A percentile compares a stretch with the other conserved stretches of the same genome.
Conservation (phyloP, 2,797 vertebrate genomes). For the Tachyglossus aculeatus region DNA sequence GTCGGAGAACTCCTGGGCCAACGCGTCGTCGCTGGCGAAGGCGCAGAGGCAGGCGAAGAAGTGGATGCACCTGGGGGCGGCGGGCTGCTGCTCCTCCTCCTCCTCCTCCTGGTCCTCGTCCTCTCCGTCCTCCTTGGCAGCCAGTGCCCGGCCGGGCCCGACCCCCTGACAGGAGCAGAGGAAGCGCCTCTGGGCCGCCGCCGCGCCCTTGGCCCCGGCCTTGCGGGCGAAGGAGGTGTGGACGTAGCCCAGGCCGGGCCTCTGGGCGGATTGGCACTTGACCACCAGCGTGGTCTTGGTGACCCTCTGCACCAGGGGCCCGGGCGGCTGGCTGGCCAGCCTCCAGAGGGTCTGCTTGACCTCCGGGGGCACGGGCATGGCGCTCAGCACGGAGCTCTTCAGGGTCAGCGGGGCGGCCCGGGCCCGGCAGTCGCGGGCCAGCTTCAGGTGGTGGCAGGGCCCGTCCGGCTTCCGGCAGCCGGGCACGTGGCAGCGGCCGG, state of each 20-base stretch:
- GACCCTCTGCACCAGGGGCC: slow-evolving; percentile 87
- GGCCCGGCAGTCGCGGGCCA: slow-evolving; percentile 82
- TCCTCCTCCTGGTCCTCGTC: too few relatives aligned
- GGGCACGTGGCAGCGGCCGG: slow-evolving; percentile 86
- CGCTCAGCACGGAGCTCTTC: slow-evolving; percentile 87
- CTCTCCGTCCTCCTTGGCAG: slow-evolving; percentile 45
- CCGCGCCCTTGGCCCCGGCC: slow-evolving; percentile 87
- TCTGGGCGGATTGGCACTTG: slow-evolving; percentile 88
- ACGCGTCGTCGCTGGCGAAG: slow-evolving; percentile 86
- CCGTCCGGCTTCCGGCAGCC: slow-evolving; percentile 80
- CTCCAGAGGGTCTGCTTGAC: slow-evolving; percentile 87
- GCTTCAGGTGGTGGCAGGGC: too few relatives aligned
- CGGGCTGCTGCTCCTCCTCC: slow-evolving; percentile 32
- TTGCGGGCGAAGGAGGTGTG: slow-evolving; percentile 83
- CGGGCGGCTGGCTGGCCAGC: slow-evolving; percentile 78
- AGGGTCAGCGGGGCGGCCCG: slow-evolving; percentile 84
- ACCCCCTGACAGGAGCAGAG: slow-evolving; percentile 73
- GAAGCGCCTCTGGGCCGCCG: slow-evolving; percentile 68
- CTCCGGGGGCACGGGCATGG: slow-evolving; percentile 72
- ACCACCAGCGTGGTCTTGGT: slow-evolving; percentile 84
- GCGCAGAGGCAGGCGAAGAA: slow-evolving; percentile 95
- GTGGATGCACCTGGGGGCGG: slow-evolving; percentile 79
- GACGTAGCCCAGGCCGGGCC: slow-evolving; percentile 88
- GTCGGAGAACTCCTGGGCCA: slow-evolving; percentile 85
- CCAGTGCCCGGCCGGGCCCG: slow-evolving; percentile 41